phyloP scores from a whole-genome alignment of 1,140 invertebrate genomes.

The Potamilus streckersoni region DNA sequence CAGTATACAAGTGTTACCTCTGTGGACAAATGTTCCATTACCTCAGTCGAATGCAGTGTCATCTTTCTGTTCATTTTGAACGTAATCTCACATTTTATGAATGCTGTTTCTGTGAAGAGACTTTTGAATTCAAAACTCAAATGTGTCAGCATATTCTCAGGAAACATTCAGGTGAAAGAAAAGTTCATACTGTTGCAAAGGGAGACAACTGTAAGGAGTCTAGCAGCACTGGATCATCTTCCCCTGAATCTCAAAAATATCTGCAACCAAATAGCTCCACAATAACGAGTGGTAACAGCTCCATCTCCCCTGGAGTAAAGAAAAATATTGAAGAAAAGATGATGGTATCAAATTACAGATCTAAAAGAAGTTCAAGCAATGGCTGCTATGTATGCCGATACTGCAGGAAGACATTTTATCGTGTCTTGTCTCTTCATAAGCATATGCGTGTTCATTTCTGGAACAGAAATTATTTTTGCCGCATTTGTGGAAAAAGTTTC shows the following conservation, averaged over 20 bases:
- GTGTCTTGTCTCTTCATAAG: conserved; percentile 97
- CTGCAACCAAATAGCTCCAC: neutral
- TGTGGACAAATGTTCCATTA: conserved; percentile 67
- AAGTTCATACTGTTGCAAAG: no score
- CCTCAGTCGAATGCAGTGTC: conserved; percentile 62
- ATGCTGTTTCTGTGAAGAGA: conserved; percentile 62
- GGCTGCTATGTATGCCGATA: conserved; percentile 81
- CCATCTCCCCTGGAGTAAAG: conserved; percentile 38
- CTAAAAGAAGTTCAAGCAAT: conserved; percentile 24
- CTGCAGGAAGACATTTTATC: conserved; percentile 97
- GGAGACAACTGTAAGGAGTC: no score
- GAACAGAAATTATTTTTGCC: conserved; percentile 90
- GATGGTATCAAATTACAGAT: no score
- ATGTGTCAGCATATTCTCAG: conserved; percentile 59
- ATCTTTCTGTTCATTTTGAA: conserved; percentile 65
- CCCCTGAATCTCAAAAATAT: no score
- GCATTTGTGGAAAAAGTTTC: conserved; percentile 70
- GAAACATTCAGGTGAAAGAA: conserved; percentile 33
- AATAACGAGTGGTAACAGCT: conserved; percentile 19
- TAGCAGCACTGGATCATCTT: no score
- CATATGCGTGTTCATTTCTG: conserved; percentile 97
- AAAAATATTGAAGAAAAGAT: conserved; percentile 26
- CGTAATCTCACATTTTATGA: conserved; percentile 56
- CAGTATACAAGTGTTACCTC: conserved; percentile 69
- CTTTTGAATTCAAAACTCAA: conserved; percentile 59